Evolutionary conservation across 1,140 invertebrate genomes (phyloP).

Genomic region (Neodiprion pinetum): DNA sequence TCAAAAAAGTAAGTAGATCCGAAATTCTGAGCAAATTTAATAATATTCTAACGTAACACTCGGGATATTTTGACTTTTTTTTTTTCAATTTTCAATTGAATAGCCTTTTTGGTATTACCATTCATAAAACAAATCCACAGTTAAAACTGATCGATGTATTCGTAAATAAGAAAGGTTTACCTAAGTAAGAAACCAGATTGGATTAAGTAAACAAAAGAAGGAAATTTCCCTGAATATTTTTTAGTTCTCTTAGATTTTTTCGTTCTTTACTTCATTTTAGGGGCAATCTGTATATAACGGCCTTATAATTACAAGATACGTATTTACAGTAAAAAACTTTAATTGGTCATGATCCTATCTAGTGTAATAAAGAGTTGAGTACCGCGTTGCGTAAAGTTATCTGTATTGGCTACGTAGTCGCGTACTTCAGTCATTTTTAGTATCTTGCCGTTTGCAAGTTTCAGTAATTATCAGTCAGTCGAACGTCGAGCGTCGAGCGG

Average conservation of each 20-base stretch:
- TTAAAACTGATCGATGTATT: too few species aligned
- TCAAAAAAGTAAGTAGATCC: too few species aligned
- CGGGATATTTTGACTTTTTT: not conserved
- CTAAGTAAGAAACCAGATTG: not conserved
- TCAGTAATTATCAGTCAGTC: slow-evolving; percentile 51
- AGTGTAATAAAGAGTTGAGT: slow-evolving; percentile 49
- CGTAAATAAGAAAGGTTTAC: too few species aligned
- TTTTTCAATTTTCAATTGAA: not conserved
- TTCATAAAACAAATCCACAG: too few species aligned
- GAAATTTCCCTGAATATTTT: not conserved
- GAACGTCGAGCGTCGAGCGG: slow-evolving; percentile 48
- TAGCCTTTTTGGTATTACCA: too few species aligned
- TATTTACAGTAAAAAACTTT: slow-evolving; percentile 63
- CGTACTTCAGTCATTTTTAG: slow-evolving; percentile 51
- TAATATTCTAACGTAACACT: too few species aligned
- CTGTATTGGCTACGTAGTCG: slow-evolving; percentile 50
- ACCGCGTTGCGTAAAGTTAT: slow-evolving; percentile 53
- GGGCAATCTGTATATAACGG: slow-evolving; percentile 56
- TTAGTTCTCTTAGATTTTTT: not conserved
- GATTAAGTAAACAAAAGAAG: not conserved
- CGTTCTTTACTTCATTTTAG: slow-evolving; percentile 6
- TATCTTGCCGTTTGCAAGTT: slow-evolving; percentile 47
- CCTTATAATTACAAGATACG: slow-evolving; percentile 56
- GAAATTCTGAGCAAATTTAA: too few species aligned
- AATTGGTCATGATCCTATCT: slow-evolving; percentile 58